Conservation (phyloP, 1,140 invertebrate species). For the Drosophila neocordata region DNA sequence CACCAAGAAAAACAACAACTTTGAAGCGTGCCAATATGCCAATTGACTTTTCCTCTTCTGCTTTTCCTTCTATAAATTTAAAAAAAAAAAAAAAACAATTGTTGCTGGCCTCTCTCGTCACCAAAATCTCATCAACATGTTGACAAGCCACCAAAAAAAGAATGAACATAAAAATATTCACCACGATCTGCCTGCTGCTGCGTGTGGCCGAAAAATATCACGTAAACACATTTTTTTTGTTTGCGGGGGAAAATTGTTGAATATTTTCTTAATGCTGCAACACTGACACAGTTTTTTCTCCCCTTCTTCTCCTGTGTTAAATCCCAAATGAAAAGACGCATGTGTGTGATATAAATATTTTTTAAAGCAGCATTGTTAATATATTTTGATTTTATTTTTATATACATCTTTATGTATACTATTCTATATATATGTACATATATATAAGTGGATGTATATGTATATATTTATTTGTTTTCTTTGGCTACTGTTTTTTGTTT, state of each 20-base stretch:
- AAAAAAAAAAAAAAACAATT: no score
- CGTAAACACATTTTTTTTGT: slow-evolving; percentile 34
- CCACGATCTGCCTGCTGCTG: slow-evolving; percentile 18
- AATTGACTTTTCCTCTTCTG: slow-evolving; percentile 33
- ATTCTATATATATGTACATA: slow-evolving; percentile 37
- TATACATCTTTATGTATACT: slow-evolving; percentile 19
- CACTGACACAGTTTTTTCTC: slow-evolving; percentile 67
- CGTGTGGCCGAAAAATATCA: slow-evolving; percentile 25
- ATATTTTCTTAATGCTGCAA: slow-evolving; percentile 39
- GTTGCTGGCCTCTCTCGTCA: slow-evolving; percentile 32
- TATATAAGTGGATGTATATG: slow-evolving; percentile 41
- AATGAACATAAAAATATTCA: slow-evolving; percentile 6
- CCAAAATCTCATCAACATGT: slow-evolving; percentile 33
- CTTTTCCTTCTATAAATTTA: slow-evolving; percentile 8
- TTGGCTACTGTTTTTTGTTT: slow-evolving; percentile 47
- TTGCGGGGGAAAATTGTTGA: slow-evolving; percentile 10
- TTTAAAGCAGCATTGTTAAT: slow-evolving; percentile 16
- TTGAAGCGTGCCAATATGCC: slow-evolving; percentile 46
- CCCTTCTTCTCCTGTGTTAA: slow-evolving; percentile 11
- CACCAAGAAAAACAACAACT: slow-evolving; percentile 3
- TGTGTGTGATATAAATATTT: slow-evolving; percentile 29
- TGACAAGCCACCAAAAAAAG: slow-evolving; percentile 30
- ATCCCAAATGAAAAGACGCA: slow-evolving; percentile 24
- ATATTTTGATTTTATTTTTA: slow-evolving; percentile 68
- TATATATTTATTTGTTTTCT: slow-evolving; percentile 46